These are phyloP conservation scores for Stomatorhinus walkeri DNA, from an alignment of 2,797 vertebrate species.

Conservation along the genomic window DNA sequence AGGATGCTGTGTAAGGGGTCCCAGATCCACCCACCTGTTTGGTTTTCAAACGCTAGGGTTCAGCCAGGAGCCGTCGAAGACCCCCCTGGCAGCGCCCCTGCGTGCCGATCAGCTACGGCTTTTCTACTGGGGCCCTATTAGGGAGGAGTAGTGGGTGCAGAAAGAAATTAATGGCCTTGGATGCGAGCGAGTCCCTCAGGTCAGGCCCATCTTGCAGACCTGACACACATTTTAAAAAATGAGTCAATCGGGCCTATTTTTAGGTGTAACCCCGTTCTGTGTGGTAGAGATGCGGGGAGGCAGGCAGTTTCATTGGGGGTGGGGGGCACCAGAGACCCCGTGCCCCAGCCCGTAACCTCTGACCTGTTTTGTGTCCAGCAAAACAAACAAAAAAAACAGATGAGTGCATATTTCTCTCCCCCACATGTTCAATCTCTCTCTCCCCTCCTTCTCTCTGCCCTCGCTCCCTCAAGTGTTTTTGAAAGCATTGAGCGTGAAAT, in stretches of 20 bases:
- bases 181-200: conserved; percentile 33
- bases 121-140: conserved; percentile 19
- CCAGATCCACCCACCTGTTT: background rate
- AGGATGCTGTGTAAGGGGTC: background rate
- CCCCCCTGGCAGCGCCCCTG: background rate
- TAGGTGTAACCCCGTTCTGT: background rate
- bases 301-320: background rate
- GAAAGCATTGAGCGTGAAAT: background rate
- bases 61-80: background rate
- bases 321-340: background rate
- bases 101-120: background rate
- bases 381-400: background rate
- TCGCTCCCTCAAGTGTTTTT: background rate
- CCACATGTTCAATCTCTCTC: background rate
- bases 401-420: background rate
- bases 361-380: background rate
- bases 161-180: conserved; percentile 34
- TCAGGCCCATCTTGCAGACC: conserved; percentile 25
- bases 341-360: background rate
- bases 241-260: conserved; percentile 18
- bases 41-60: background rate
- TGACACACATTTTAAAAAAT: conserved; percentile 8
- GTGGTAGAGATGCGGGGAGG: background rate
- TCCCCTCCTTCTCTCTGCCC: background rate
- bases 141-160: conserved; percentile 25